These are phyloP conservation scores for Mesaphorura yosii DNA, from an alignment of 1,140 invertebrate species.

Conservation along the genomic window DNA sequence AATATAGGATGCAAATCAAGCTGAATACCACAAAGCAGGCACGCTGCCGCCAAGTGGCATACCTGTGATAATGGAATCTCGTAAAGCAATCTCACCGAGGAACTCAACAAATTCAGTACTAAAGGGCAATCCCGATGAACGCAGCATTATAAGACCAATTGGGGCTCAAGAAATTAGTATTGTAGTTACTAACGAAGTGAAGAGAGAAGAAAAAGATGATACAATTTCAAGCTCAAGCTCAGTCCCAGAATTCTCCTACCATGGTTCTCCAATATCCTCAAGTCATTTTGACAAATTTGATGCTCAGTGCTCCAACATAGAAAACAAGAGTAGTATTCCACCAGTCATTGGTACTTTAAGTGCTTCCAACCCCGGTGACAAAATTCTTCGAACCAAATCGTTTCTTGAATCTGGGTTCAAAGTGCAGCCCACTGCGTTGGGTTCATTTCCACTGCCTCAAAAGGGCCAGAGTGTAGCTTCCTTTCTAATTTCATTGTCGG, in stretches of 20 bases:
- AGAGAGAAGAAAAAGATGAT: conserved; percentile 7
- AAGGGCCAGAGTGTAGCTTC: conserved; percentile 61
- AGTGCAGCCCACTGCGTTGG: conserved; percentile 45
- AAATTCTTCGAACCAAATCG: conserved; percentile 24
- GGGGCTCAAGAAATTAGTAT: neutral
- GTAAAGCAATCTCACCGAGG: neutral
- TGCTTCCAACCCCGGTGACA: neutral
- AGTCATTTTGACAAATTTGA: too few relatives aligned
- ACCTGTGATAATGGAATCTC: neutral
- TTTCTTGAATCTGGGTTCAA: conserved; percentile 40
- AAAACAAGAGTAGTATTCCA: neutral
- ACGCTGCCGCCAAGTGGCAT: neutral
- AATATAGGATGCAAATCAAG: neutral
- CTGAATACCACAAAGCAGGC: neutral
- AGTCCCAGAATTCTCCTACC: conserved; percentile 26
- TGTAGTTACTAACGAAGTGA: conserved; percentile 4
- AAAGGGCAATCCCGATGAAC: neutral
- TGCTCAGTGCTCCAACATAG: conserved; percentile 14
- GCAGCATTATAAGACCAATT: neutral
- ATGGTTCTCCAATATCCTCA: conserved; percentile 17
- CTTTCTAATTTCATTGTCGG: conserved; percentile 59
- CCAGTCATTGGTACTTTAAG: conserved; percentile 2
- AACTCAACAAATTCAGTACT: neutral
- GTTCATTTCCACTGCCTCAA: conserved; percentile 50
- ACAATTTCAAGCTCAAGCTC: neutral